Evolutionary conservation across 2,113 vertebrate genomes (phyloP).

Genomic region (Pholis gunnellus): DNA sequence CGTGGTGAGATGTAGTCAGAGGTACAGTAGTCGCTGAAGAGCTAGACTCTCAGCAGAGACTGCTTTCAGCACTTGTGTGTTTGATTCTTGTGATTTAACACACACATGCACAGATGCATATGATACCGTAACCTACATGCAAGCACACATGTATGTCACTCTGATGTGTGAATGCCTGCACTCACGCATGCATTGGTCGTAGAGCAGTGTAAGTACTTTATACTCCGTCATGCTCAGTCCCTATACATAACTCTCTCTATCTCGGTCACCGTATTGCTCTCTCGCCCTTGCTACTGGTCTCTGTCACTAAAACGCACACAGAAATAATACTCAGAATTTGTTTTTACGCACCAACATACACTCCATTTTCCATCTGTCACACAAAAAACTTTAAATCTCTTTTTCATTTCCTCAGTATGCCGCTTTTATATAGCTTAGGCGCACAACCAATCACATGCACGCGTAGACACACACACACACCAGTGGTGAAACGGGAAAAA

Average conservation of each 20-base stretch:
- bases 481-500: slow-evolving; percentile 38
- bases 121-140: slow-evolving; percentile 38
- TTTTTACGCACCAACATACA: slow-evolving; percentile 52
- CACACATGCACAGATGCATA: slow-evolving; percentile 27
- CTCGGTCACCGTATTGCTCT: background rate
- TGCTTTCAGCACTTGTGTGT: background rate
- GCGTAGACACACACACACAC: slow-evolving; percentile 1
- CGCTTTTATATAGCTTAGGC: slow-evolving; percentile 61
- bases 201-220: slow-evolving; percentile 3
- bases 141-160: slow-evolving; percentile 12
- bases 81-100: background rate
- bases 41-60: slow-evolving; percentile 2
- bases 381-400: slow-evolving; percentile 69
- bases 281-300: background rate
- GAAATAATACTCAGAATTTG: slow-evolving; percentile 52
- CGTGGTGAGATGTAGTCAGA: background rate
- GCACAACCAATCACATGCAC: slow-evolving; percentile 41
- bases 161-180: slow-evolving; percentile 15
- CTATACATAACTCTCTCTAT: background rate
- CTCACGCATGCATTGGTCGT: slow-evolving; percentile 12
- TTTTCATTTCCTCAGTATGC: slow-evolving; percentile 76
- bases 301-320: slow-evolving; percentile 4
- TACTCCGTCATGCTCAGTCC: slow-evolving; percentile 10
- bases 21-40: slow-evolving; percentile 1
- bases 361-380: slow-evolving; percentile 71